Conservation (phyloP, 1,140 invertebrate genomes). For the Antheraea mylitta region DNA sequence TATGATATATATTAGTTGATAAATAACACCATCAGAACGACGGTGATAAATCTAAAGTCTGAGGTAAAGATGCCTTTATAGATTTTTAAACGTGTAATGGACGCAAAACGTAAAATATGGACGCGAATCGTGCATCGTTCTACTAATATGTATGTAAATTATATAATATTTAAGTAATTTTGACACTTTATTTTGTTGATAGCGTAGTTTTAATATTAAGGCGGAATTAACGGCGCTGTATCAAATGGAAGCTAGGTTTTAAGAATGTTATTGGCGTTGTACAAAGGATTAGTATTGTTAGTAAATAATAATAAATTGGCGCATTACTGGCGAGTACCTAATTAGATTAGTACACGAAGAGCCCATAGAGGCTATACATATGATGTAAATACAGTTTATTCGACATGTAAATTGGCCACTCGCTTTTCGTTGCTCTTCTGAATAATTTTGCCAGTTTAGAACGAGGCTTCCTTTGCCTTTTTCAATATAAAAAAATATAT, state of each 20-base stretch:
- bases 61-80: constrained; percentile 79
- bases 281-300: constrained; percentile 76
- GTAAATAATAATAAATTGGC: constrained; percentile 73
- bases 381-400: constrained; percentile 58
- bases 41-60: constrained; percentile 77
- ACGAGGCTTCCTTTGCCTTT: constrained; percentile 33
- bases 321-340: constrained; percentile 79
- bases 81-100: constrained; percentile 72
- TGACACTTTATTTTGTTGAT: constrained; percentile 76
- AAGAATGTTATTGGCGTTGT: constrained; percentile 76
- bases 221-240: constrained; percentile 67
- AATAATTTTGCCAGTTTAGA: constrained; percentile 34
- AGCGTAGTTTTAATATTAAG: constrained; percentile 67
- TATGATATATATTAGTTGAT: constrained; percentile 61
- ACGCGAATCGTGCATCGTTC: constrained; percentile 69
- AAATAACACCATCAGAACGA: constrained; percentile 66
- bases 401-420: constrained; percentile 56
- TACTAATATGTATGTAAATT: constrained; percentile 68
- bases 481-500: constrained; percentile 22
- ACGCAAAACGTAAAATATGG: constrained; percentile 62
- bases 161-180: constrained; percentile 71
- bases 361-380: constrained; percentile 69
- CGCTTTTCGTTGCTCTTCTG: constrained; percentile 58
- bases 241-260: constrained; percentile 62
- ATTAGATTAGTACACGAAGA: constrained; percentile 72